Evolutionary conservation across 1,140 invertebrate species (phyloP), one percentile per base, ranked within the genome.

Genomic region (Bombyx mori): DNA sequence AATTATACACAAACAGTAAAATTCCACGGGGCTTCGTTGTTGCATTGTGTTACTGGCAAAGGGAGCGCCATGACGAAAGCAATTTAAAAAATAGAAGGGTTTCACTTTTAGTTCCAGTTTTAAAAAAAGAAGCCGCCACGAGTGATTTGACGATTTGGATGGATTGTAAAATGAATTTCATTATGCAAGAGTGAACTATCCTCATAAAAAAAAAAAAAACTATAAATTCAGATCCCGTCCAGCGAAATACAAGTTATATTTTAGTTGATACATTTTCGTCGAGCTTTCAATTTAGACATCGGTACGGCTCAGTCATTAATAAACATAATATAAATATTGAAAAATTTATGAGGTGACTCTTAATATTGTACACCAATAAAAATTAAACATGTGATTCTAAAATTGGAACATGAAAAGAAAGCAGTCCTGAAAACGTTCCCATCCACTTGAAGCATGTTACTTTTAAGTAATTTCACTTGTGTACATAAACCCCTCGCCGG

Each of bases 81-180:
- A 86, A 85, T 85, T 86, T 82, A 75, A 82, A 81, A 82, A 81
- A 77, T 75, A 71, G 76, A 74, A 74, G 83, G 81, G 81, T 85
- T 79, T 72, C 70, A 69, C 77, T 78, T 56, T 81, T 76, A 71
- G 81, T 78, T 77, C 69, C 77, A 75, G 76, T 82, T 82, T 77
- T 73, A 82, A 82, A 86, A 84, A 84, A 84, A 82, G 78, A 81
- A 76, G 69, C 69, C 67, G 73, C 72, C 71, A 78, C 76, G 75
- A 78, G 67, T 80, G 79, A 82, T 86, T 86, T 82, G 79, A 82
- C 79, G 77, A 78, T 79, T 77, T 70, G 65, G 73, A 77, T 68
- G 71, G 79, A 81, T 83, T 79, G 78, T 76, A 76, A 74, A 75
- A 74, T 60, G 77, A 63, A 73, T 65, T 67, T 70, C 62, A 58